These are phyloP conservation scores for Mionectes olivaceus DNA, from an alignment of 2,797 vertebrate species.

Conservation along the genomic window DNA sequence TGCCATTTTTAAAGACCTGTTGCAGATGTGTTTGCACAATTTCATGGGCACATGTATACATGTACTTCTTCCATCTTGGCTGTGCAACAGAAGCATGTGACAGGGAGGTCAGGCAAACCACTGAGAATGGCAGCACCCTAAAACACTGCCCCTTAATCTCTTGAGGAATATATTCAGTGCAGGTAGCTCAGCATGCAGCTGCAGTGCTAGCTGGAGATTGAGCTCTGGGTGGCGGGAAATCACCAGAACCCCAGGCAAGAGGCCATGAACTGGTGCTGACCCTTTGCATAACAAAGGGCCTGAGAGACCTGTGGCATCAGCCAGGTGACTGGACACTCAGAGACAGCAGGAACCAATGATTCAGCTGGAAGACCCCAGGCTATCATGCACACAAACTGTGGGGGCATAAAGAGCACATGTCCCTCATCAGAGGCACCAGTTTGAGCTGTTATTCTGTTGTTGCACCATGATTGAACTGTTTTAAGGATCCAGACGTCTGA, in stretches of 20 bases:
- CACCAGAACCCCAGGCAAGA: not conserved
- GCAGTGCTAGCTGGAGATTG: not conserved
- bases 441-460: not conserved
- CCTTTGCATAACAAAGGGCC: not conserved
- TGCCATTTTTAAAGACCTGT: not conserved
- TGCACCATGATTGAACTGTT: not conserved
- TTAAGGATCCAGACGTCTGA: not conserved
- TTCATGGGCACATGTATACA: not conserved
- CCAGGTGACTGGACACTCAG: not conserved
- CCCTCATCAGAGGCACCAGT: not conserved
- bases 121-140: not conserved
- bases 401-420: not conserved
- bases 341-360: not conserved
- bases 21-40: not conserved
- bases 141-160: not conserved
- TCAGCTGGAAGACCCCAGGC: not conserved
- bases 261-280: not conserved
- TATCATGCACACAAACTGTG: fast-evolving
- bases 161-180: not conserved
- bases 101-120: not conserved
- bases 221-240: not conserved
- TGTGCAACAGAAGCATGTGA: not conserved
- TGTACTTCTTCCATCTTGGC: not conserved
- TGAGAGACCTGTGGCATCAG: not conserved
- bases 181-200: not conserved